These are phyloP conservation scores for Agrotis segetum DNA, from an alignment of 2,888 invertebrate species.

Conservation along the genomic window DNA sequence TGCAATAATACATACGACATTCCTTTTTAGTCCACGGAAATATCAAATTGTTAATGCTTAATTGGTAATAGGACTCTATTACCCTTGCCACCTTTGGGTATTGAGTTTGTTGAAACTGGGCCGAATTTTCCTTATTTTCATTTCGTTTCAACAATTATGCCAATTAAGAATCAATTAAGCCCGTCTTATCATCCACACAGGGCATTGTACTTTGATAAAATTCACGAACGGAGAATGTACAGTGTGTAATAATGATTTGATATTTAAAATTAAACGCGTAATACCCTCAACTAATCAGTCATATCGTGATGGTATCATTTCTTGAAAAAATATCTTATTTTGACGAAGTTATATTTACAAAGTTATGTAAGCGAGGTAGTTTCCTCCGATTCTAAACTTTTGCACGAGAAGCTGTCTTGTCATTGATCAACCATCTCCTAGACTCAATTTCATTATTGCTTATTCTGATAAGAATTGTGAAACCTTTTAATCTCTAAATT, in stretches of 20 bases:
- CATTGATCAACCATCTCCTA: no score
- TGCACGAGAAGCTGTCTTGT: neutral
- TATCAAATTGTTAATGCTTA: neutral
- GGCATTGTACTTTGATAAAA: conserved; percentile 6
- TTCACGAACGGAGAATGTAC: neutral
- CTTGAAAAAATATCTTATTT: neutral
- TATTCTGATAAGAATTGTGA: neutral
- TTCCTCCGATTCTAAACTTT: conserved; percentile 11
- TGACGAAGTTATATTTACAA: neutral
- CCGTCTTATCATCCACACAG: conserved; percentile 4
- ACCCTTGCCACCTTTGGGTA: neutral
- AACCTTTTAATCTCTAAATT: neutral
- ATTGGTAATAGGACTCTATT: neutral
- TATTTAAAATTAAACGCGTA: no score
- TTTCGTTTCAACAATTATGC: neutral
- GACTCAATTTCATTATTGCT: no score
- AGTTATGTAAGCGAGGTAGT: neutral
- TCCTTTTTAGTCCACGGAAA: neutral
- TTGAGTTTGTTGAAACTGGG: no score
- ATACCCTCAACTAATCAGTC: neutral
- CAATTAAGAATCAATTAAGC: conserved; percentile 18
- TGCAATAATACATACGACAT: conserved; percentile 6
- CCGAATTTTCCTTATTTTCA: no score
- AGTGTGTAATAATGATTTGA: neutral
- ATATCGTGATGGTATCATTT: neutral